A percentile compares a stretch with the other conserved stretches of the same genome.
Evolutionary conservation across 1,140 invertebrate genomes (phyloP).

Genomic region (Trypoxylus dichotomus): DNA sequence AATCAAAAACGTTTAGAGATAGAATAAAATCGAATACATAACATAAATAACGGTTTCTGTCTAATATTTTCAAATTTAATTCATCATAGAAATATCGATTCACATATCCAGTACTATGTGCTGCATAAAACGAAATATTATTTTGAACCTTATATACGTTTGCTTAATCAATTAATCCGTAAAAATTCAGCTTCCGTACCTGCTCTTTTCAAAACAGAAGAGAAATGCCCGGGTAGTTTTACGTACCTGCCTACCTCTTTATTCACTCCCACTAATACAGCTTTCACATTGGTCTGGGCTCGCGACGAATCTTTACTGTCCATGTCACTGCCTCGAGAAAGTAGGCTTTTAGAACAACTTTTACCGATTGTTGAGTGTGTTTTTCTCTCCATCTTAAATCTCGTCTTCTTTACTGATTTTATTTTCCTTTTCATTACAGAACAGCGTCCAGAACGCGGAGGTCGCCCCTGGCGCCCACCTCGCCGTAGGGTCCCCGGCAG

Average conservation of each 20-base stretch:
- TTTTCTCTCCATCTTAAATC: constrained; percentile 27
- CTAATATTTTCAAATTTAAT: too few species aligned
- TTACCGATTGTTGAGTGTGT: constrained; percentile 49
- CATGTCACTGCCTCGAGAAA: constrained; percentile 42
- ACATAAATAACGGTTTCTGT: too few species aligned
- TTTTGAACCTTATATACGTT: too few species aligned
- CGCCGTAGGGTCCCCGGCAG: constrained; percentile 43
- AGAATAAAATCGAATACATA: too few species aligned
- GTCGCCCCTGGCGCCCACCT: constrained; percentile 42
- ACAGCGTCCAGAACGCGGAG: constrained; percentile 37
- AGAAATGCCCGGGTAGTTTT: not conserved
- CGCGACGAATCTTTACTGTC: constrained; percentile 1
- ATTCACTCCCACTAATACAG: not conserved
- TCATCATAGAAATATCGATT: too few species aligned
- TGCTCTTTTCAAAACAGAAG: not conserved
- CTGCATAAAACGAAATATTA: too few species aligned
- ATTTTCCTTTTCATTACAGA: constrained; percentile 40
- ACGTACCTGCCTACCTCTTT: not conserved
- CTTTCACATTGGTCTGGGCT: constrained; percentile 20
- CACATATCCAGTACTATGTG: too few species aligned
- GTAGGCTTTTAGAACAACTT: constrained; percentile 51
- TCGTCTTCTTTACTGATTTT: not conserved
- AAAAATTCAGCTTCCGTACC: not conserved
- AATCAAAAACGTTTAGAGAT: too few species aligned
- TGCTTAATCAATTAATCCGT: not conserved